A percentile compares a stretch with the other conserved stretches of the same genome.
Evolutionary conservation across 2,113 vertebrate species (phyloP).

Genomic region (Anser brachyrhynchus): DNA sequence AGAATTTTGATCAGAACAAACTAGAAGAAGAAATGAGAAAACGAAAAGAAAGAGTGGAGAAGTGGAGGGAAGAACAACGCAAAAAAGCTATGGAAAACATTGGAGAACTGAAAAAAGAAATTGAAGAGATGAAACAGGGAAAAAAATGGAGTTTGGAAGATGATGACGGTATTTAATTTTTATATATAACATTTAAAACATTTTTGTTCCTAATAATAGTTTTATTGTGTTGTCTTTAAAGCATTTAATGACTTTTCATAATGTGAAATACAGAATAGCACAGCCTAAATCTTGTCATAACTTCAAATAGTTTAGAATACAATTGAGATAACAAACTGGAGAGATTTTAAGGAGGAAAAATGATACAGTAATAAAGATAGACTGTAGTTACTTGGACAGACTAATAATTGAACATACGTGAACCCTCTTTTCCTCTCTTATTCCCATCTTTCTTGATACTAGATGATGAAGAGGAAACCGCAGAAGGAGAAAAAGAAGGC

Average conservation of each 20-base stretch:
- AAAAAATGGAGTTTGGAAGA: slow-evolving; percentile 99
- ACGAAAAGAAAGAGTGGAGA: slow-evolving; percentile 97
- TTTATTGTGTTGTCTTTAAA: not conserved
- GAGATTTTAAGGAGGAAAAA: not conserved
- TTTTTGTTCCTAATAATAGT: not conserved
- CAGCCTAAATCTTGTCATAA: not conserved
- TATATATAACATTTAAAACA: not conserved
- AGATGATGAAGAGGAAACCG: slow-evolving; percentile 87
- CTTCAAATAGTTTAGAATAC: not conserved
- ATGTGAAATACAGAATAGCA: not conserved
- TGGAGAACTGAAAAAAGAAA: slow-evolving; percentile 95
- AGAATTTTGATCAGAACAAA: slow-evolving; percentile 99
- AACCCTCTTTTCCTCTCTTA: not conserved
- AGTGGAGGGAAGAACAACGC: slow-evolving; percentile 97
- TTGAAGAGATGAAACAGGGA: slow-evolving; percentile 98
- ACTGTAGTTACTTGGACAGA: not conserved
- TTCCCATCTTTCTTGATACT: not conserved
- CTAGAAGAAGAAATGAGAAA: slow-evolving; percentile 99
- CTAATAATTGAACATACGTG: not conserved
- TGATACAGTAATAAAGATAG: not conserved
- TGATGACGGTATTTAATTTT: slow-evolving; percentile 87
- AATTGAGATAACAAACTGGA: not conserved
- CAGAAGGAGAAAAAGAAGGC: slow-evolving; percentile 81
- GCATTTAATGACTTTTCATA: not conserved
- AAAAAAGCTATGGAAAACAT: slow-evolving; percentile 98